phyloP scores from a whole-genome alignment of 1,140 invertebrate species.

The Bombus superbus region DNA sequence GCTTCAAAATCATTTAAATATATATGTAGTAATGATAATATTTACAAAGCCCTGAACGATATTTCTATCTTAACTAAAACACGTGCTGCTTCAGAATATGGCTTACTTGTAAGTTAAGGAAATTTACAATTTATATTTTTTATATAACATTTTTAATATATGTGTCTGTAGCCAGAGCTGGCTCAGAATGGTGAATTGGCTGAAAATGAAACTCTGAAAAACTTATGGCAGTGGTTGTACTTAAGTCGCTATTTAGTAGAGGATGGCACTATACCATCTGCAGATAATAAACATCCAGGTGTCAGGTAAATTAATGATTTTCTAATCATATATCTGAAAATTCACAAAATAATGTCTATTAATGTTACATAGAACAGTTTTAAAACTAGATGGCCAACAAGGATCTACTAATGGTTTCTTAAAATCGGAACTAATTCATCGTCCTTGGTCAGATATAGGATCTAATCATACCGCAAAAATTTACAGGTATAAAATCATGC shows the following conservation, averaged over 20 bases:
- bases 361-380: slow-evolving; percentile 74
- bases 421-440: slow-evolving; percentile 78
- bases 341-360: slow-evolving; percentile 27
- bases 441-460: slow-evolving; percentile 80
- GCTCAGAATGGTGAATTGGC: slow-evolving; percentile 86
- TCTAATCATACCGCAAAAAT: slow-evolving; percentile 80
- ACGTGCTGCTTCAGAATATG: slow-evolving; percentile 90
- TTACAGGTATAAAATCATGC: slow-evolving; percentile 71
- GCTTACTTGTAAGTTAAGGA: slow-evolving; percentile 86
- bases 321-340: background rate
- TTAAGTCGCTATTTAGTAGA: slow-evolving; percentile 88
- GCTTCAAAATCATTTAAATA: slow-evolving; percentile 87
- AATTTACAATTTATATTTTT: slow-evolving; percentile 27
- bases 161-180: slow-evolving; percentile 73
- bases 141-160: slow-evolving; percentile 1
- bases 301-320: slow-evolving; percentile 79
- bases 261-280: slow-evolving; percentile 85
- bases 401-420: slow-evolving; percentile 72
- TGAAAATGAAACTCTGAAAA: slow-evolving; percentile 86
- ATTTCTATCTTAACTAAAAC: slow-evolving; percentile 89
- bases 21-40: slow-evolving; percentile 83
- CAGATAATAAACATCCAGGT: slow-evolving; percentile 87
- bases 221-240: slow-evolving; percentile 90
- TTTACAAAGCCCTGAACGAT: slow-evolving; percentile 86
- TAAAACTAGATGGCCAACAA: slow-evolving; percentile 78